A percentile compares a stretch with the other conserved stretches of the same genome.
Evolutionary conservation across 2,113 vertebrate genomes (phyloP).

Genomic region (Recurvirostra avosetta): DNA sequence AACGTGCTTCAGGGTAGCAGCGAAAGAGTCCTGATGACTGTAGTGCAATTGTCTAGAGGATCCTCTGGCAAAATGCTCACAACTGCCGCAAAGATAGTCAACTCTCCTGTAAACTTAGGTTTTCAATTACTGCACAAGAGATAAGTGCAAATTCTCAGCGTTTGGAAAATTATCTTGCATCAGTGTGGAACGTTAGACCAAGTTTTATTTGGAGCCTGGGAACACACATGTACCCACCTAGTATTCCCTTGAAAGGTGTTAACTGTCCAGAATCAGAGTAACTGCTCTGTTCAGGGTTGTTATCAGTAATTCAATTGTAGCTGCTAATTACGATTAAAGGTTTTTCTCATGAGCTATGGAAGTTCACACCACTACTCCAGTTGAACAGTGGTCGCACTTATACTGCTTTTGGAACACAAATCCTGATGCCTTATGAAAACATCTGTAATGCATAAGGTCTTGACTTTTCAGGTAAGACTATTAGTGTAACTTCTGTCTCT

Average conservation of each 20-base stretch:
- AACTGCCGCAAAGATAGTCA: background rate
- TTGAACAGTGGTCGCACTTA: background rate
- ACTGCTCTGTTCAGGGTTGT: background rate
- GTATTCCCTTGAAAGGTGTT: background rate
- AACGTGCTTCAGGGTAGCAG: background rate
- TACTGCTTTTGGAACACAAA: background rate
- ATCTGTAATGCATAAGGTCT: background rate
- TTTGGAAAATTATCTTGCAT: background rate
- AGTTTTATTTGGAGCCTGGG: background rate
- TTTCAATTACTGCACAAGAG: background rate
- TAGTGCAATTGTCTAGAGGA: background rate
- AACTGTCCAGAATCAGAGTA: background rate
- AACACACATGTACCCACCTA: background rate
- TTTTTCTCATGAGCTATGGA: background rate
- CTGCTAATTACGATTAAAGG: background rate
- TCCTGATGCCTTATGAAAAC: background rate
- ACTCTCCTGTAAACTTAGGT: background rate
- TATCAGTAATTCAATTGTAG: background rate
- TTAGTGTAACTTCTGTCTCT: background rate
- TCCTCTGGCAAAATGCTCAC: background rate
- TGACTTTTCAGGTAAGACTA: background rate
- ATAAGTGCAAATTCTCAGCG: background rate
- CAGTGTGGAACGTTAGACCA: background rate
- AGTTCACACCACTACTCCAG: background rate
- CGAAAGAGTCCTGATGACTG: background rate